Evolutionary conservation across 2,113 vertebrate genomes (phyloP), one percentile per base, ranked within the genome.

Genomic region (Chrysemys picta): DNA sequence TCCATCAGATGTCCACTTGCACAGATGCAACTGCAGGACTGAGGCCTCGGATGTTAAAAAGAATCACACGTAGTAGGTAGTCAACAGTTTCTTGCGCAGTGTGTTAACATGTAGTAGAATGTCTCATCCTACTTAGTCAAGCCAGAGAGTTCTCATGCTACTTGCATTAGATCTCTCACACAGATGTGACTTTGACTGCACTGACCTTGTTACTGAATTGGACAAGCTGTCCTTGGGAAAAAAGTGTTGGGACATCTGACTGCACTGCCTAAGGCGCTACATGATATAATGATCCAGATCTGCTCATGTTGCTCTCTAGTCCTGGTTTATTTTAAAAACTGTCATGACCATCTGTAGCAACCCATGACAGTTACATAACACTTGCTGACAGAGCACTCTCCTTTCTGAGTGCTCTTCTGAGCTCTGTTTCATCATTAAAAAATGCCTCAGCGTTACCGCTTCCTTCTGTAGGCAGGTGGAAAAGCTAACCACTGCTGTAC

Each of bases 1-100:
- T 75, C 22, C 89, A 54, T 59, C 91, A 76, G 78, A 49, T 76
- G 88, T 93, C 95, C 95, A 91, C 83, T 87, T 88, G 22, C 90
- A 81, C 89, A 93, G 92, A 88, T 79, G 57, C 82, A 88, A 35
- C 52, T 87, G 53, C 82, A 96, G 87, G 29, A 91, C 25, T 54
- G 84, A 35, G 42, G 65, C 47, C 93, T 95, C 79, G 87, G 83
- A 89, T 79, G 50, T 69, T 75, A 57, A 91, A 91, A 87, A 13
- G 47, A 93, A 83, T 79, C 81, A 52, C 72, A 5, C 65, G 92
- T 88, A 79, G 17, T 25, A 24, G 81, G 80, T 29, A 83, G 78
- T 57, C 5, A 3, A 90, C 75, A 89, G 85, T 76, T 50, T 92
- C 25, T 89, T 88, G 86, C 95, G 53, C 80, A 72, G 76, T 76